phyloP scores from a whole-genome alignment of 2,797 vertebrate species.

The Neosalanx taihuensis region DNA sequence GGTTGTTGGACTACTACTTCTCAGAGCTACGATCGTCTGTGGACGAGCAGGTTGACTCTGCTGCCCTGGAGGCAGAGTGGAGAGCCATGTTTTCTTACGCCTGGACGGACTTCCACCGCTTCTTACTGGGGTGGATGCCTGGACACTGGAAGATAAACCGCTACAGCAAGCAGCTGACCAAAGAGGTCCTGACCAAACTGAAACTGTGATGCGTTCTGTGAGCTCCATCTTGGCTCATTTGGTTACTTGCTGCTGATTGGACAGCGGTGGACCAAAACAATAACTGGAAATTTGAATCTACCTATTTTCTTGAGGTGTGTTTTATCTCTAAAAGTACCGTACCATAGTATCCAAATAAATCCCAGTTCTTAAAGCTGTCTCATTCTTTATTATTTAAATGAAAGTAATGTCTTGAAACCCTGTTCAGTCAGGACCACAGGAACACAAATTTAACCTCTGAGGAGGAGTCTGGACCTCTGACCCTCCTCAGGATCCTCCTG shows the following conservation, averaged over 20 bases:
- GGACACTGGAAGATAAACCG: conserved; percentile 74
- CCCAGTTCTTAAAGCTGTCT: background rate
- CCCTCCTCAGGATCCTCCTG: conserved; percentile 1
- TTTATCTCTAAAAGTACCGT: background rate
- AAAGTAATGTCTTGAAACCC: too few relatives aligned
- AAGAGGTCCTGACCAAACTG: conserved; percentile 64
- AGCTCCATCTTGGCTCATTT: background rate
- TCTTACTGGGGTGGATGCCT: conserved; percentile 78
- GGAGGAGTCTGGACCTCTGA: background rate
- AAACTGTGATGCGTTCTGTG: conserved; percentile 25
- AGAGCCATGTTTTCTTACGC: conserved; percentile 72
- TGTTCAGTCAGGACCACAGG: too few relatives aligned
- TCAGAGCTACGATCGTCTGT: conserved; percentile 56
- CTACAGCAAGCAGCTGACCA: conserved; percentile 68
- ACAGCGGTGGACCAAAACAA: background rate
- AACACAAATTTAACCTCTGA: background rate
- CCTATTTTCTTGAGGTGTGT: background rate
- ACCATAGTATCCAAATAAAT: background rate
- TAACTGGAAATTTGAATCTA: too few relatives aligned
- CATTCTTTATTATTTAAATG: too few relatives aligned
- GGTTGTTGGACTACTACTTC: conserved; percentile 70
- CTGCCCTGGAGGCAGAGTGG: conserved; percentile 73
- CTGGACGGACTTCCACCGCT: conserved; percentile 78
- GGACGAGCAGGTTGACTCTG: conserved; percentile 51
- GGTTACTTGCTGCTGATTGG: background rate